phyloP scores from a whole-genome alignment of 2,888 invertebrate species.

The Lepas anatifera region DNA sequence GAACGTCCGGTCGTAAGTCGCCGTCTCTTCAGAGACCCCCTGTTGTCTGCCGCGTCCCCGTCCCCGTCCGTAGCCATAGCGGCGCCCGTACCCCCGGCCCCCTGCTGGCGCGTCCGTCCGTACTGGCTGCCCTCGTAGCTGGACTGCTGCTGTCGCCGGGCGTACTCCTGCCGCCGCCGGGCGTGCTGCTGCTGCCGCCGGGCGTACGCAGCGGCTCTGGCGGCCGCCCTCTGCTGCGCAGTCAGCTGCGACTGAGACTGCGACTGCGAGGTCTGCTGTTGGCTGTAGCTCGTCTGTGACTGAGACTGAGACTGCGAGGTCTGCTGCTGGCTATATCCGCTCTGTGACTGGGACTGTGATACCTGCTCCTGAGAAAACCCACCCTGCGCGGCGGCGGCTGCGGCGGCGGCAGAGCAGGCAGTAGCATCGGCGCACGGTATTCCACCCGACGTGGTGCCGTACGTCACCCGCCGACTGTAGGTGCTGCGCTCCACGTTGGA shows the following conservation, averaged over 20 bases:
- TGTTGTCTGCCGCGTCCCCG: conserved; percentile 14
- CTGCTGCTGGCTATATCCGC: too few relatives aligned
- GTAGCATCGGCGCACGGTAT: not conserved
- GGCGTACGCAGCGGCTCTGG: not conserved
- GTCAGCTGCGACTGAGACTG: not conserved
- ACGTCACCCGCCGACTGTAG: not conserved
- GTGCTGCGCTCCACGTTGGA: not conserved
- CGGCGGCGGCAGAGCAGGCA: not conserved
- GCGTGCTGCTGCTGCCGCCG: not conserved
- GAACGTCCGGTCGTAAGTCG: conserved; percentile 15
- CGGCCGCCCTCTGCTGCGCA: not conserved
- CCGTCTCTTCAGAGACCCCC: conserved; percentile 13
- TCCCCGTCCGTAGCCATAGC: not conserved
- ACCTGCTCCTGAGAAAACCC: too few relatives aligned
- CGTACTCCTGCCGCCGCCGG: not conserved
- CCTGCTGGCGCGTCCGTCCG: not conserved
- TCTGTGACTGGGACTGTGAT: too few relatives aligned
- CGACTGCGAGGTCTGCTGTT: not conserved
- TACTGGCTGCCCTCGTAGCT: too few relatives aligned
- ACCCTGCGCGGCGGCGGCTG: not conserved
- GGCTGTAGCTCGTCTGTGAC: too few relatives aligned
- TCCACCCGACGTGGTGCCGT: not conserved
- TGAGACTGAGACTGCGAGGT: too few relatives aligned
- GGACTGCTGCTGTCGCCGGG: conserved; percentile 7
- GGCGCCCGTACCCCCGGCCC: not conserved